Conservation (phyloP, 2,888 invertebrate genomes). For the Barypeithes pellucidus region DNA sequence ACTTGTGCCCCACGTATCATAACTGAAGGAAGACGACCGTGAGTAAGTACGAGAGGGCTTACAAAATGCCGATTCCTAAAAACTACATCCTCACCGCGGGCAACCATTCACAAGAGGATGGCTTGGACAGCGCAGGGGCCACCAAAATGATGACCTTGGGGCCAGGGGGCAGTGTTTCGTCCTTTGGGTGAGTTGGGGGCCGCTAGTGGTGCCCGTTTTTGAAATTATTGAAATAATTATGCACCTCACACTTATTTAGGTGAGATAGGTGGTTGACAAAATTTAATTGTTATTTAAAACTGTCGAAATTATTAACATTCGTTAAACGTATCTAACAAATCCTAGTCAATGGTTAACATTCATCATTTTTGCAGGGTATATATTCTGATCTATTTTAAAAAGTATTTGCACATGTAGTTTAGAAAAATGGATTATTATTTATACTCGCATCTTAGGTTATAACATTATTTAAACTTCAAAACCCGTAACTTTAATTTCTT, state of each 20-base stretch:
- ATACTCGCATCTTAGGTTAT: too few relatives aligned
- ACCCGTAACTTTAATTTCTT: too few relatives aligned
- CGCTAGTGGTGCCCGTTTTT: conserved; percentile 17
- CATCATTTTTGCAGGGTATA: too few relatives aligned
- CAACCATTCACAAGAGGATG: conserved; percentile 86
- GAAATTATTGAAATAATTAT: conserved; percentile 13
- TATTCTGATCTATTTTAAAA: too few relatives aligned
- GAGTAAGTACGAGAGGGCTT: conserved; percentile 91
- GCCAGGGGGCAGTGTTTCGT: conserved; percentile 80
- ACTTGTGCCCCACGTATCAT: conserved; percentile 53
- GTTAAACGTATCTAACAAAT: too few relatives aligned
- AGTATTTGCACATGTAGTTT: too few relatives aligned
- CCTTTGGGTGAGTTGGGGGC: conserved; percentile 78
- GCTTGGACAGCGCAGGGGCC: conserved; percentile 79
- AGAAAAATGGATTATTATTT: too few relatives aligned
- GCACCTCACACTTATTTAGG: conserved; percentile 17
- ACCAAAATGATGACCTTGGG: conserved; percentile 83
- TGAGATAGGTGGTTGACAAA: conserved; percentile 28
- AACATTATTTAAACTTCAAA: too few relatives aligned
- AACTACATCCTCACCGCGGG: conserved; percentile 81
- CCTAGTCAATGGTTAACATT: too few relatives aligned
- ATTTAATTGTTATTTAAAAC: too few relatives aligned
- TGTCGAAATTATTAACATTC: too few relatives aligned
- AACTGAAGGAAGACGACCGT: conserved; percentile 90
- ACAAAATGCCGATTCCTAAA: conserved; percentile 88